A percentile compares a stretch with the other conserved stretches of the same genome.
These are phyloP conservation scores for Cyprinella venusta DNA, from an alignment of 2,797 vertebrate genomes.

Conservation along the genomic window DNA sequence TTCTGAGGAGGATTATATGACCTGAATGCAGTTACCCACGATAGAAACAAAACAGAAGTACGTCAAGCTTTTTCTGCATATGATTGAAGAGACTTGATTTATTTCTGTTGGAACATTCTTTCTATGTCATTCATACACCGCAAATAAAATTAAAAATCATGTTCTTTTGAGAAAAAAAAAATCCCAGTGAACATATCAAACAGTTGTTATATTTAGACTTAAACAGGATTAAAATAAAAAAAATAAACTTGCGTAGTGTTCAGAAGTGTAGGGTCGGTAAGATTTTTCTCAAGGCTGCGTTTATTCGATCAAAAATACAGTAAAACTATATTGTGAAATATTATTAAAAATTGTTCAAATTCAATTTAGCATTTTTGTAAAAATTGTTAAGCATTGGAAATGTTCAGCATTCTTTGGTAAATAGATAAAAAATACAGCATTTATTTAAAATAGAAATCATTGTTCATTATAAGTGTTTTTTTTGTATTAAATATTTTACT, in stretches of 20 bases:
- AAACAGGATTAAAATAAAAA: not conserved
- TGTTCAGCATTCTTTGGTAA: not conserved
- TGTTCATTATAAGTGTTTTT: not conserved
- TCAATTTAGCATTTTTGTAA: not conserved
- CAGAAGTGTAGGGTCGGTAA: not conserved
- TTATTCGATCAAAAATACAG: not conserved
- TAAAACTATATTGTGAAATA: not conserved
- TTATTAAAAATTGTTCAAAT: not conserved
- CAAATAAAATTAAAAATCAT: not conserved
- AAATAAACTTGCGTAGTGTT: not conserved
- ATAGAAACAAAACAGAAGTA: conserved; percentile 10
- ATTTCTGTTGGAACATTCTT: not conserved
- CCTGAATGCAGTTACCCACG: conserved; percentile 10
- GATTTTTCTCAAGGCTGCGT: not conserved
- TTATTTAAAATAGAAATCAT: not conserved
- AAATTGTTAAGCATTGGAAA: not conserved
- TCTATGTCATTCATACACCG: not conserved
- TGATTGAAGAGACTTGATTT: conserved; percentile 4
- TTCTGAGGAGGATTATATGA: conserved; percentile 23
- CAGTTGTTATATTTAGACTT: not conserved
- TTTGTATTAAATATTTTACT: not conserved
- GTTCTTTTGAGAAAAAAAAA: not conserved
- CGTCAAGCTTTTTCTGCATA: not conserved
- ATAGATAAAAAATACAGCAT: not conserved
- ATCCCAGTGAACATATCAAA: not conserved